Base-by-base conservation (phyloP, 2,113 vertebrate species). In the Salminus brasiliensis region DNA sequence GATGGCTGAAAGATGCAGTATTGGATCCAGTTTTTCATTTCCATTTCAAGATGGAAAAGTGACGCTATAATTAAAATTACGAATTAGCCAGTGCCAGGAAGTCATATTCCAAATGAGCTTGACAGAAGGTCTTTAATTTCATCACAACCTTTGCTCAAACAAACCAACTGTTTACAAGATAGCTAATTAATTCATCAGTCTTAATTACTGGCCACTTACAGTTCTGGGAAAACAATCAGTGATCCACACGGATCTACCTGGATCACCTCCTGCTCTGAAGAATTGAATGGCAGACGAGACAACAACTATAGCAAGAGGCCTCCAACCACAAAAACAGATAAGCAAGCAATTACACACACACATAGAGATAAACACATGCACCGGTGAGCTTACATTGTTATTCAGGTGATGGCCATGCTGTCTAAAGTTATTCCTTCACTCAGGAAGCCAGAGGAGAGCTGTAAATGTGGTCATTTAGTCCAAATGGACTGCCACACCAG, bases 101-200 rank as follows among this genome's bases (percentile, higher is more conserved):
- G 92, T 90, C 91, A 91, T 91, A 88, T 72, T 88, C 71, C 89
- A 92, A 93, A 91, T 89, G 86, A 93, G 90, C 79, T 82, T 92
- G 92, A 93, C 91, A 94, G 90, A 93, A 91, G 89, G 92, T 91
- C 92, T 94, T 95, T 93, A 93, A 89, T 90, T 89, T 87, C 75
- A 86, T 89, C 85, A 81, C 88, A 93, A 92, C 91, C 76, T 92
- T 90, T 93, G 78, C 87, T 88, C 90, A 88, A 88, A 92, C 88
- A 93, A 93, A 93, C 88, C 76, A 85, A 92, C 86, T 92, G 88
- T 94, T 95, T 94, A 91, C 88, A 93, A 82, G 80, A 84, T 71
- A 72, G 69, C 60, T 93, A 93, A 95, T 91, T 90, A 90, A 94
- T 94, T 93, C 90, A 94, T 94, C 92, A 88, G 88, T 94, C 93